Percentiles rank a stretch among this genome's conserved stretches.
phyloP scores from a whole-genome alignment of 2,113 vertebrate genomes.

The Procavia capensis region DNA sequence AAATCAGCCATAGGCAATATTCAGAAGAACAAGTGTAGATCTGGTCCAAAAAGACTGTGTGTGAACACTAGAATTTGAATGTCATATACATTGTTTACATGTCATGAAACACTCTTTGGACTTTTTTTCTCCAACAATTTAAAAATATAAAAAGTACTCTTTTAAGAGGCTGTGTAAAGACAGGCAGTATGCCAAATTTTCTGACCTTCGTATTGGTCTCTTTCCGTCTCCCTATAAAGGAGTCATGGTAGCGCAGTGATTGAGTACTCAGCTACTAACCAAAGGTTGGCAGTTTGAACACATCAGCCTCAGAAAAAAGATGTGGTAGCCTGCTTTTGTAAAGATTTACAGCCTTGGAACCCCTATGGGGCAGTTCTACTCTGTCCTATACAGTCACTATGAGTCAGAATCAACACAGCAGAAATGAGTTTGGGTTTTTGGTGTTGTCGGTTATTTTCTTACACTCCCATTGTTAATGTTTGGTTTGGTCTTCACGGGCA shows the following conservation, averaged over 20 bases:
- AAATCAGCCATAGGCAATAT: not conserved
- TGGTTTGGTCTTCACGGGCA: not conserved
- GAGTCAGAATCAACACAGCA: not conserved
- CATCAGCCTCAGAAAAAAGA: not conserved
- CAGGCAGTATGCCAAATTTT: not conserved
- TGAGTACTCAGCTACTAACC: not conserved
- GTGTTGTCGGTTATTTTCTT: not conserved
- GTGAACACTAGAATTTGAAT: not conserved
- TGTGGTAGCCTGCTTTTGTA: not conserved
- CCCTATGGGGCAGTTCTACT: not conserved
- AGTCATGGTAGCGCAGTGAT: not conserved
- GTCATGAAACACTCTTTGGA: not conserved
- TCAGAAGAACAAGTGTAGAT: not conserved
- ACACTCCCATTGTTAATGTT: not conserved
- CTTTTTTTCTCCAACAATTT: not conserved
- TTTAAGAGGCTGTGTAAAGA: not conserved
- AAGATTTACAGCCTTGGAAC: not conserved
- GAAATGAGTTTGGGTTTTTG: not conserved
- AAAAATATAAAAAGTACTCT: not conserved
- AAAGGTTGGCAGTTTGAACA: not conserved
- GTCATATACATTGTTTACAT: not conserved
- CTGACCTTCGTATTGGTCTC: not conserved
- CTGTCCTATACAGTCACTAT: not conserved
- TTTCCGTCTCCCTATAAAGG: not conserved
- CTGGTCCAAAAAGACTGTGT: not conserved